phyloP scores from a whole-genome alignment of 2,113 vertebrate genomes.

The Centropristis striata region DNA sequence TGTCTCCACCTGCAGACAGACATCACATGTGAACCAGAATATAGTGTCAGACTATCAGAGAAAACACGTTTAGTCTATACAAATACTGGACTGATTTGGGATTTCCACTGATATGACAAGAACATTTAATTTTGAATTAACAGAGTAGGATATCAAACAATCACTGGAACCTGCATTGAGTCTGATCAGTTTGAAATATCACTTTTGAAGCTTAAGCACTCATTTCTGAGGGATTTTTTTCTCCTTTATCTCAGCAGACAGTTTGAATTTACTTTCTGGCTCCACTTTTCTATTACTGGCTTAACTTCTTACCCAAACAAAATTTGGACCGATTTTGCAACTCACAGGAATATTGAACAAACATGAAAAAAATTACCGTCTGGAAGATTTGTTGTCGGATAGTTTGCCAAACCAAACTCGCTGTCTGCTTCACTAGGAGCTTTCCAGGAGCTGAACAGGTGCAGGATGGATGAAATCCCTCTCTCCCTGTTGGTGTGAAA shows the following conservation, averaged over 20 bases:
- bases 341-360: not conserved
- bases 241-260: not conserved
- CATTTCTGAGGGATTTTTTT: rapidly evolving
- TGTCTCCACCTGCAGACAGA: not conserved
- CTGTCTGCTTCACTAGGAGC: not conserved
- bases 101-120: not conserved
- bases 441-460: not conserved
- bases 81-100: not conserved
- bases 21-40: not conserved
- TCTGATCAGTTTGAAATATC: not conserved
- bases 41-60: not conserved
- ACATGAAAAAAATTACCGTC: constrained; percentile 21
- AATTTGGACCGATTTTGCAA: not conserved
- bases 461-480: not conserved
- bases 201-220: rapidly evolving
- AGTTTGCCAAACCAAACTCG: not conserved
- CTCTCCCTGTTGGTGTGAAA: not conserved
- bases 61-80: not conserved
- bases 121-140: too few relatives aligned
- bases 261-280: not conserved
- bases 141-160: not conserved
- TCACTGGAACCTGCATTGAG: not conserved
- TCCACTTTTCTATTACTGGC: not conserved
- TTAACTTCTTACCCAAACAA: not conserved
- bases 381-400: not conserved